Evolutionary conservation across 2,113 vertebrate species (phyloP).

Genomic region (Falcunculus frontatus): DNA sequence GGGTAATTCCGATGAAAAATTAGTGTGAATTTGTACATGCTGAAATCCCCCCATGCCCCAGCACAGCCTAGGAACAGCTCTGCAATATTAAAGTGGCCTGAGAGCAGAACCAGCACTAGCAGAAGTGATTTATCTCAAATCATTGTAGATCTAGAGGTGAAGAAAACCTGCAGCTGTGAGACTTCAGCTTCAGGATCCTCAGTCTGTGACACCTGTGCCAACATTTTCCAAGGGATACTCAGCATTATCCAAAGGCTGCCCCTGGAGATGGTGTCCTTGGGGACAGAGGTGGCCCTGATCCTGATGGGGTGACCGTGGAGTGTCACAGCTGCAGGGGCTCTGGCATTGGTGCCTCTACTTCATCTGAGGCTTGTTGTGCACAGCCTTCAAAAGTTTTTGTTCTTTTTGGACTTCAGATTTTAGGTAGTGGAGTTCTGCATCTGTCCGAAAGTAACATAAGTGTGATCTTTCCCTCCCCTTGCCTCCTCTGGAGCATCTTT

Average conservation of each 20-base stretch:
- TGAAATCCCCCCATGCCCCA: neutral
- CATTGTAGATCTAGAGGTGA: neutral
- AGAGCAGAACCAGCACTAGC: neutral
- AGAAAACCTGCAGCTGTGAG: neutral
- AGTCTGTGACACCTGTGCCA: neutral
- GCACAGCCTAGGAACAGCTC: neutral
- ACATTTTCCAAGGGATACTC: rapidly evolving
- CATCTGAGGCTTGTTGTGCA: neutral
- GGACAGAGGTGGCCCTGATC: neutral
- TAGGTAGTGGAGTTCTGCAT: neutral
- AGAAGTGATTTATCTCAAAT: neutral
- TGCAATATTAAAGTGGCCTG: neutral
- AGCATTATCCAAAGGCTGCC: neutral
- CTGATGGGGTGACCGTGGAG: neutral
- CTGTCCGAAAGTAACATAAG: neutral
- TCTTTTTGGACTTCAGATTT: neutral
- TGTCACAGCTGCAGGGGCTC: neutral
- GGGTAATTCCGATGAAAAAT: neutral
- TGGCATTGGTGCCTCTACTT: rapidly evolving
- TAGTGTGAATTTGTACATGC: neutral
- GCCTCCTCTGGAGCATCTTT: neutral
- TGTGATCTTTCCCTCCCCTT: neutral
- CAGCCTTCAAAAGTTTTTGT: neutral
- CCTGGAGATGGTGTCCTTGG: neutral
- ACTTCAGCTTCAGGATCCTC: neutral